A percentile compares a stretch with the other conserved stretches of the same genome.
These are phyloP conservation scores for Brachypteracias leptosomus DNA, from an alignment of 2,113 vertebrate genomes.

Conservation along the genomic window DNA sequence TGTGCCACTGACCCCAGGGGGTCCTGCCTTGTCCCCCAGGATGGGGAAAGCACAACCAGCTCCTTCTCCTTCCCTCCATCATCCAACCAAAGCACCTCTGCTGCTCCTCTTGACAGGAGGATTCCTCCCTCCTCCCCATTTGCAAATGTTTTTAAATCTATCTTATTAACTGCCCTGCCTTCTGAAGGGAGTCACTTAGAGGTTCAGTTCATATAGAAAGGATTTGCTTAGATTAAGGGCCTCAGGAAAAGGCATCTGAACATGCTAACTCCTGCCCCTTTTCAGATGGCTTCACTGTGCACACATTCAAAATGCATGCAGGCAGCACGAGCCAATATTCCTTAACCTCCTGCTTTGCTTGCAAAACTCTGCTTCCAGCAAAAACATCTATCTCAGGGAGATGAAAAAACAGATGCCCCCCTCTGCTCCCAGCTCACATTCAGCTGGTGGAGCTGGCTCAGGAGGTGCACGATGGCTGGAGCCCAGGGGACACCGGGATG, in stretches of 20 bases:
- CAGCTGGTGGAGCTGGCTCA: neutral
- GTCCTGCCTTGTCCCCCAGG: neutral
- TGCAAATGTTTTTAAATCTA: neutral
- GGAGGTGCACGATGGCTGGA: neutral
- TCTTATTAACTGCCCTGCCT: neutral
- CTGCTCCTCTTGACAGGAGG: neutral
- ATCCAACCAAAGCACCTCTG: fast-evolving
- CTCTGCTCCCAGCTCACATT: neutral
- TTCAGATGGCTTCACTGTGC: slow-evolving; percentile 5
- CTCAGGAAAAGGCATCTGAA: neutral
- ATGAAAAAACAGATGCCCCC: neutral
- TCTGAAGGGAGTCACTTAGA: neutral
- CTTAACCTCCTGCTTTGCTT: slow-evolving; percentile 32
- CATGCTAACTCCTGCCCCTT: neutral
- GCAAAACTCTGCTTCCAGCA: slow-evolving; percentile 43
- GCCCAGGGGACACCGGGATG: neutral
- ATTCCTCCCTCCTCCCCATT: neutral
- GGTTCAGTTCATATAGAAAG: neutral
- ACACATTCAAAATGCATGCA: slow-evolving; percentile 47
- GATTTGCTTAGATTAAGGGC: slow-evolving; percentile 1
- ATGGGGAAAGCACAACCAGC: neutral
- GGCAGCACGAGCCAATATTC: neutral
- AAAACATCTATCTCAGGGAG: neutral
- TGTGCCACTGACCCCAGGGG: neutral
- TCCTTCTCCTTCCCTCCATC: neutral